Evolutionary conservation across 2,888 invertebrate genomes (phyloP).

Genomic region (Macrosiphum euphorbiae): DNA sequence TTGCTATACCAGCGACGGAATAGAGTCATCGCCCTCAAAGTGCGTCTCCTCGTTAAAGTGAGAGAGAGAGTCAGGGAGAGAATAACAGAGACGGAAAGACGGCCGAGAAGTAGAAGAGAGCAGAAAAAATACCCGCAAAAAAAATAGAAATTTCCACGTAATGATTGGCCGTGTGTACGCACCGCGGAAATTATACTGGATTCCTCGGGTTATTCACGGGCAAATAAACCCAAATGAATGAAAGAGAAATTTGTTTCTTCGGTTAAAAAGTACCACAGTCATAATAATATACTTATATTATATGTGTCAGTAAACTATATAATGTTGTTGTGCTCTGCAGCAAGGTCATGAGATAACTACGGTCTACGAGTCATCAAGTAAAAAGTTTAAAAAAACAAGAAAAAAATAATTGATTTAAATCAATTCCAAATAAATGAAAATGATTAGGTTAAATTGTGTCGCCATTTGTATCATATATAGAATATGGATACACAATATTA

Average conservation of each 20-base stretch:
- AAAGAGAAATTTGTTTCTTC: conserved; percentile 49
- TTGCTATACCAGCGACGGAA: background rate
- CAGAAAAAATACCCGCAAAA: conserved; percentile 40
- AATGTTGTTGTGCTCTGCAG: background rate
- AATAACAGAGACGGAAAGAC: background rate
- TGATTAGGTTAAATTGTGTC: background rate
- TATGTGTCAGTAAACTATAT: conserved; percentile 55
- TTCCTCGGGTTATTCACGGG: conserved; percentile 41
- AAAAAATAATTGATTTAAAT: background rate
- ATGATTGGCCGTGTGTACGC: conserved; percentile 25
- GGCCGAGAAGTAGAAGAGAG: background rate
- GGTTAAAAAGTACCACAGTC: background rate
- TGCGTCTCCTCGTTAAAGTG: conserved; percentile 32
- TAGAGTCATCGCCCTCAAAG: conserved; percentile 62
- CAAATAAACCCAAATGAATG: conserved; percentile 55
- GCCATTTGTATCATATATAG: background rate
- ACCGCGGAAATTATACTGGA: conserved; percentile 53
- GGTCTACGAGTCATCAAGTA: background rate
- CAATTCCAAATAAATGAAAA: background rate
- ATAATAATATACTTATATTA: conserved; percentile 26
- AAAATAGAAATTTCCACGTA: conserved; percentile 59
- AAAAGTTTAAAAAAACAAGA: background rate
- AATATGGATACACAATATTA: background rate
- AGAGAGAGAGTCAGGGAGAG: background rate
- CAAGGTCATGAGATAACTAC: conserved; percentile 36